Conservation (phyloP, 1,140 invertebrate species). For the Asobara japonica region DNA sequence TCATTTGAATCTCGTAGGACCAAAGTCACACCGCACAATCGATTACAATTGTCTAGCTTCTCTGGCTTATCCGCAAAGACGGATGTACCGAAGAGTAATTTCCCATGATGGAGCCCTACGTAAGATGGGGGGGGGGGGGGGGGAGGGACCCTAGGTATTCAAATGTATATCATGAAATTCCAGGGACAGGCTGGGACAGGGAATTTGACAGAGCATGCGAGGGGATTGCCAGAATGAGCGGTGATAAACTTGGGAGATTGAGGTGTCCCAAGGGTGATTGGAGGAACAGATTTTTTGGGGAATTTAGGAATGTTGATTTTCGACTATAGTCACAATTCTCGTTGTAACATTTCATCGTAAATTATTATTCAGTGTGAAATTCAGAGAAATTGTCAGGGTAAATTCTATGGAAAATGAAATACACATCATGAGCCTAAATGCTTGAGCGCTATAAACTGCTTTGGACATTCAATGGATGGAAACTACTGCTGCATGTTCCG, state of each 20-base stretch:
- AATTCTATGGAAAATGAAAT: too few species aligned
- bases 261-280: background rate
- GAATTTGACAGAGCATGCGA: background rate
- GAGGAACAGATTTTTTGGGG: background rate
- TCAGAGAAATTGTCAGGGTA: too few species aligned
- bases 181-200: background rate
- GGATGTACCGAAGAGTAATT: background rate
- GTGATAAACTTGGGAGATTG: background rate
- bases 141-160: background rate
- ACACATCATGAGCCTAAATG: too few species aligned
- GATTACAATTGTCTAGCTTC: background rate
- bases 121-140: background rate
- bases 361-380: too few species aligned
- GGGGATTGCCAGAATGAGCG: background rate
- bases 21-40: background rate
- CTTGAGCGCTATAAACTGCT: too few species aligned
- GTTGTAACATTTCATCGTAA: too few species aligned
- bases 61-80: background rate
- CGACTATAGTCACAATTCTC: too few species aligned
- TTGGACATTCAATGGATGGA: too few species aligned
- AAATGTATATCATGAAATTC: conserved; percentile 7
- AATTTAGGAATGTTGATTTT: background rate
- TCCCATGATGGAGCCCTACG: background rate
- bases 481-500: too few species aligned
- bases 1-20: background rate